Percentiles rank a stretch among this genome's conserved stretches.
Evolutionary conservation across 2,797 vertebrate species (phyloP).

Genomic region (Gymnoscopelus microlampas): DNA sequence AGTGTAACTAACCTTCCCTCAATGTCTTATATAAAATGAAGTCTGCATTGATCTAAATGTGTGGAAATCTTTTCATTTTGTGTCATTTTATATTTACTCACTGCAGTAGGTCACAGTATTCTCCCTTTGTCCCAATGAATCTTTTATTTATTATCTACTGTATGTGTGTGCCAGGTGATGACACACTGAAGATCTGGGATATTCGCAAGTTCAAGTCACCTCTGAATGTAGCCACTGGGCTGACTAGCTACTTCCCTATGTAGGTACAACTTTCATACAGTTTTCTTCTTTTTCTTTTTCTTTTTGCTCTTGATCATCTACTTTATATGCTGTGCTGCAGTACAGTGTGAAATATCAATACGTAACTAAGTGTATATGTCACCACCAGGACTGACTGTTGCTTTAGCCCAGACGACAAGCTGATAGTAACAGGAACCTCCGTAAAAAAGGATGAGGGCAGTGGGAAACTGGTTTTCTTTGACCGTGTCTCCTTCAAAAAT

Average conservation of each 20-base stretch:
- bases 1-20: constrained; percentile 25
- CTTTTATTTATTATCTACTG: background rate
- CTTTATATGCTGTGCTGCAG: background rate
- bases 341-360: constrained; percentile 8
- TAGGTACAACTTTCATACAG: constrained; percentile 73
- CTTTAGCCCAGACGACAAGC: constrained; percentile 96
- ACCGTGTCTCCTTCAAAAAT: constrained; percentile 87
- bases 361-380: constrained; percentile 24
- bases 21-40: constrained; percentile 12
- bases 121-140: constrained; percentile 5
- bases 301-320: background rate
- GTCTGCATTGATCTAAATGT: constrained; percentile 8
- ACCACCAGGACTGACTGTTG: constrained; percentile 93
- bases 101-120: constrained; percentile 13
- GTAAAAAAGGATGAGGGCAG: constrained; percentile 91
- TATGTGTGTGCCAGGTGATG: constrained; percentile 85
- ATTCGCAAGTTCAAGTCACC: constrained; percentile 94
- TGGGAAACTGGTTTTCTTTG: constrained; percentile 93
- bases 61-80: background rate
- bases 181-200: constrained; percentile 96
- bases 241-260: constrained; percentile 93
- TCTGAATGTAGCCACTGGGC: constrained; percentile 84
- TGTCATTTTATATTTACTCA: background rate
- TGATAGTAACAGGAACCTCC: constrained; percentile 94
- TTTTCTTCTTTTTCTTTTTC: background rate